These are phyloP conservation scores for Drosophila siamana DNA, from an alignment of 2,888 invertebrate species.

Conservation along the genomic window DNA sequence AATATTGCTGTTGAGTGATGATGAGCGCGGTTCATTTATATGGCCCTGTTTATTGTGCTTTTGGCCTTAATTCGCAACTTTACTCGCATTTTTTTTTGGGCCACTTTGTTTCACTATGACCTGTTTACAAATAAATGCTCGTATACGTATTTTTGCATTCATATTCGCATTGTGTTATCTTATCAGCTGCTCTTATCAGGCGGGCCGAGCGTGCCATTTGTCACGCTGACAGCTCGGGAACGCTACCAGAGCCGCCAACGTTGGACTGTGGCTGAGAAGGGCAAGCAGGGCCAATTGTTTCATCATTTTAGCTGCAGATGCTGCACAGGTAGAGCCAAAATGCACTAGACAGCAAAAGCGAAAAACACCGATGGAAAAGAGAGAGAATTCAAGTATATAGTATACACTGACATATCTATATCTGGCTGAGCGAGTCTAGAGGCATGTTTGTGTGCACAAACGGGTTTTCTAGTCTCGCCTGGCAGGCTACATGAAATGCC, in stretches of 20 bases:
- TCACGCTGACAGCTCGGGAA: conserved; percentile 8
- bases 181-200: conserved; percentile 53
- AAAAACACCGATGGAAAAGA: background rate
- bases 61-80: conserved; percentile 39
- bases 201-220: conserved; percentile 32
- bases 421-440: background rate
- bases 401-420: background rate
- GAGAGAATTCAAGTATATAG: background rate
- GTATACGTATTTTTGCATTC: background rate
- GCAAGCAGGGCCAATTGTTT: conserved; percentile 8
- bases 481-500: conserved; percentile 16
- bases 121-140: conserved; percentile 18
- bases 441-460: conserved; percentile 14
- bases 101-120: conserved; percentile 17
- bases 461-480: conserved; percentile 37
- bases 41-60: conserved; percentile 23
- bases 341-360: background rate
- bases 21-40: conserved; percentile 33
- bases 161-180: conserved; percentile 17
- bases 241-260: background rate
- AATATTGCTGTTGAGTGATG: conserved; percentile 1
- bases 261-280: background rate
- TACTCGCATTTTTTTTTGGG: conserved; percentile 20
- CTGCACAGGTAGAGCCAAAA: conserved; percentile 10
- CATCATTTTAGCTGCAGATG: conserved; percentile 10